phyloP scores from a whole-genome alignment of 2,113 vertebrate species.

The Jaculus jaculus region DNA sequence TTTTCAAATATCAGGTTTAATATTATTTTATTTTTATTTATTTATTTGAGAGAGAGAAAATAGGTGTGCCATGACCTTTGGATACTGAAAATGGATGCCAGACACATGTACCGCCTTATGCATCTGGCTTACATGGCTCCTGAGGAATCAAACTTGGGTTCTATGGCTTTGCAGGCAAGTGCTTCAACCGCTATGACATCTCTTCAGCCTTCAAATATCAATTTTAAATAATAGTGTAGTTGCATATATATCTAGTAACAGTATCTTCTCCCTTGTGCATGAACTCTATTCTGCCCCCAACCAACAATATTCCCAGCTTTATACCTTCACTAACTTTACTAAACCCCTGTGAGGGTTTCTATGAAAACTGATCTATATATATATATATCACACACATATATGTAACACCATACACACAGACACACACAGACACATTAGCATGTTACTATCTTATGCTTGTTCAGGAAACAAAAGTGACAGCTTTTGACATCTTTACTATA shows the following conservation, averaged over 20 bases:
- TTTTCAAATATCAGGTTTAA: background rate
- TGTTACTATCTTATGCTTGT: background rate
- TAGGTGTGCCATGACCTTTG: no score
- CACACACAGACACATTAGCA: no score
- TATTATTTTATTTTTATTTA: no score
- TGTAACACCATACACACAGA: no score
- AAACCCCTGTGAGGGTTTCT: background rate
- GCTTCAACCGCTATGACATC: no score
- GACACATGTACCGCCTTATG: no score
- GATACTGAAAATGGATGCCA: background rate
- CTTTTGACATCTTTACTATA: background rate
- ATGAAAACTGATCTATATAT: background rate
- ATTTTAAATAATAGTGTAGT: background rate
- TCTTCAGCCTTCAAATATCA: background rate
- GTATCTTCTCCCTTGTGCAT: background rate
- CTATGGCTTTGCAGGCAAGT: no score
- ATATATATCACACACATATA: no score
- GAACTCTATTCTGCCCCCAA: no score
- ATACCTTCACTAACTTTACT: background rate
- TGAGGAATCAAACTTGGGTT: no score
- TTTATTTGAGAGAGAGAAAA: no score
- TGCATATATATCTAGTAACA: background rate
- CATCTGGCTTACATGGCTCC: no score
- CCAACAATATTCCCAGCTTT: background rate
- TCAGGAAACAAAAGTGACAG: background rate